Conservation (phyloP, 2,113 vertebrate species). For the Climacteris rufus region DNA sequence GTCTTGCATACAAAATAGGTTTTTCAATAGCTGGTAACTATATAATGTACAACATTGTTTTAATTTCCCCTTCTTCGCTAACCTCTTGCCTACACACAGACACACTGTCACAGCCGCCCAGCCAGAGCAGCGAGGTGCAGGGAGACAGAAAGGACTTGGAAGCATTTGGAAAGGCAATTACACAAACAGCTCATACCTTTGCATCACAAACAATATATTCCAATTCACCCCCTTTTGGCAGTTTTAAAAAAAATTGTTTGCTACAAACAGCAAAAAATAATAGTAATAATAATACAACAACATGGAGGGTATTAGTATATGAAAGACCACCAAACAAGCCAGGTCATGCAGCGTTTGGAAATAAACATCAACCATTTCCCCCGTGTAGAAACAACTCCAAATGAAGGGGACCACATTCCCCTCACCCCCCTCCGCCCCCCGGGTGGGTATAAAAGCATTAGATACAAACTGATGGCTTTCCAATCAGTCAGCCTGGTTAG, state of each 20-base stretch:
- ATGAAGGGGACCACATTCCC: not conserved
- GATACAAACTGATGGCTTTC: not conserved
- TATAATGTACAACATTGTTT: conserved; percentile 92
- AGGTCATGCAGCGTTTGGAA: conserved; percentile 40
- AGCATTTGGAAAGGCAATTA: conserved; percentile 60
- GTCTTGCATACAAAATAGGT: conserved; percentile 96
- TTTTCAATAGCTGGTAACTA: conserved; percentile 90
- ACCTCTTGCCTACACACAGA: conserved; percentile 69
- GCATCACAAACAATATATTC: conserved; percentile 49
- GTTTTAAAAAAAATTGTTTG: conserved; percentile 40
- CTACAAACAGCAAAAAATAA: conserved; percentile 40
- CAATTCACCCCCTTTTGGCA: conserved; percentile 50
- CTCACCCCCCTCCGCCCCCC: not conserved
- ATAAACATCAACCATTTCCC: conserved; percentile 1
- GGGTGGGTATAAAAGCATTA: not conserved
- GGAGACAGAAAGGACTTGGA: conserved; percentile 60
- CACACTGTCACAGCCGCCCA: conserved; percentile 38
- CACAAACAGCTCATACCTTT: conserved; percentile 60
- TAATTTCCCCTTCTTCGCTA: conserved; percentile 76
- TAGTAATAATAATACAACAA: not conserved
- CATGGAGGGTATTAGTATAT: conserved; percentile 47
- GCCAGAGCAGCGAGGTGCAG: conserved; percentile 47
- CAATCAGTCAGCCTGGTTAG: conserved; percentile 31
- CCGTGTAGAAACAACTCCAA: not conserved
- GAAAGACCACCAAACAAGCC: conserved; percentile 38